Evolutionary conservation across 2,888 invertebrate genomes (phyloP), one percentile per base, ranked within the genome.

Genomic region (Drosophila mettleri): DNA sequence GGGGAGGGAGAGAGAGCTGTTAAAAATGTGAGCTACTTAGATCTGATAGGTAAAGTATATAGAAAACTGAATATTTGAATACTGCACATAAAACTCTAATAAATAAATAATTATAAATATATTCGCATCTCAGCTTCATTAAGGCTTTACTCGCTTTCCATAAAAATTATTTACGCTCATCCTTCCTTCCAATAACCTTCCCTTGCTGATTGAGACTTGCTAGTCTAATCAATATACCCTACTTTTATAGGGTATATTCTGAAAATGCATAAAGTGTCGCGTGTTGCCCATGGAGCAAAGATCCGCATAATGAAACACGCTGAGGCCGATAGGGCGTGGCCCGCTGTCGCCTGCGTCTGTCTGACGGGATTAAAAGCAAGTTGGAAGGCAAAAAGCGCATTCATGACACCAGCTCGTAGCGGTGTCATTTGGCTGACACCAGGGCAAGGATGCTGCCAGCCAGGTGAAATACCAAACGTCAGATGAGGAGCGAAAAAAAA

Each of bases 341-440:
- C 39, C n/a, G 29, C 12, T 57, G 69, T 49, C 58, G 43, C 51
- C 41, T 65, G 41, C 46, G 38, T 46, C 45, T 51, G 68, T 59
- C 69, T 78, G 74, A 60, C 45, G 64, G 78, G 74, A 75, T 69
- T 78, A 78, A 69, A 61, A 51, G 46, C 48, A 77, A 8, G 57
- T 31, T 39, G 52, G 38, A 31, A 58, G 33, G 74, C 49, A 48
- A 77, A 75, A 78, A 71, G 79, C 75, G 79, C 79, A 78, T 71
- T 78, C 71, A 68, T 52, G 65, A 54, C 48, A 16, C 34, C 52
- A 36, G n/a, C 65, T 29, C 65, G 52, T 43, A 29, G 36, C 55
- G 27, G 18, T 57, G 55, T 36, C 49, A 20, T 36, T 57, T 27
- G 10, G 24, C 45, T 59, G 62, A 62, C 57, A 72, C 24, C 8